phyloP scores from a whole-genome alignment of 2,113 vertebrate species.

The Siniperca knerii region DNA sequence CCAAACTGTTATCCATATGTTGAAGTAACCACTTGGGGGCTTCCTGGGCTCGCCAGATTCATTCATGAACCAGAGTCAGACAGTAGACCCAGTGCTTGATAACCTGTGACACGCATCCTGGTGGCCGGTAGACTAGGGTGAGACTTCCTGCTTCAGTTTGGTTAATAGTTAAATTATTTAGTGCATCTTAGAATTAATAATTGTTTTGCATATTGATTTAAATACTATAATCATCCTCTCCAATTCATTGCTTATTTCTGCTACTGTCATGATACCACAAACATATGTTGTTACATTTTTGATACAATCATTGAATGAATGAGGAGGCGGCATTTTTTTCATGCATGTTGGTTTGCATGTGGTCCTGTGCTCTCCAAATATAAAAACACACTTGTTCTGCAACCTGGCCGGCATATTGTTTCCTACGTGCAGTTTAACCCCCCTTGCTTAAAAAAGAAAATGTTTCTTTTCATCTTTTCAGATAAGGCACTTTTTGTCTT shows the following conservation, averaged over 20 bases:
- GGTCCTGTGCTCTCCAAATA: neutral
- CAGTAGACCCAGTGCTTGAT: neutral
- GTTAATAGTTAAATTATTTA: too few relatives aligned
- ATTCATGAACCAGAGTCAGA: neutral
- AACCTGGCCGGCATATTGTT: neutral
- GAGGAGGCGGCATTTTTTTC: neutral
- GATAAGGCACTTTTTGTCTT: neutral
- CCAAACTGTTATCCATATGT: too few relatives aligned
- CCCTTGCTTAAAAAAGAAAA: neutral
- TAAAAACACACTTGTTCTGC: neutral
- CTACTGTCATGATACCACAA: too few relatives aligned
- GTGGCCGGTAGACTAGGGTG: too few relatives aligned
- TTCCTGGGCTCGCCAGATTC: neutral
- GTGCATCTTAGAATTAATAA: too few relatives aligned
- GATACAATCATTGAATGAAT: neutral
- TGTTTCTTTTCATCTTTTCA: neutral
- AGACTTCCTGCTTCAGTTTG: neutral
- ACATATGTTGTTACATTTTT: too few relatives aligned
- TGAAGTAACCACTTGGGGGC: neutral
- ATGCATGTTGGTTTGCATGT: neutral
- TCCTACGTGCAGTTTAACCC: too few relatives aligned
- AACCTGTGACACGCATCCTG: neutral
- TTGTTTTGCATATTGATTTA: too few relatives aligned
- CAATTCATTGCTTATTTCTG: too few relatives aligned
- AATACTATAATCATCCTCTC: too few relatives aligned